Evolutionary conservation across 2,797 vertebrate species (phyloP).

Genomic region (Morelia viridis): DNA sequence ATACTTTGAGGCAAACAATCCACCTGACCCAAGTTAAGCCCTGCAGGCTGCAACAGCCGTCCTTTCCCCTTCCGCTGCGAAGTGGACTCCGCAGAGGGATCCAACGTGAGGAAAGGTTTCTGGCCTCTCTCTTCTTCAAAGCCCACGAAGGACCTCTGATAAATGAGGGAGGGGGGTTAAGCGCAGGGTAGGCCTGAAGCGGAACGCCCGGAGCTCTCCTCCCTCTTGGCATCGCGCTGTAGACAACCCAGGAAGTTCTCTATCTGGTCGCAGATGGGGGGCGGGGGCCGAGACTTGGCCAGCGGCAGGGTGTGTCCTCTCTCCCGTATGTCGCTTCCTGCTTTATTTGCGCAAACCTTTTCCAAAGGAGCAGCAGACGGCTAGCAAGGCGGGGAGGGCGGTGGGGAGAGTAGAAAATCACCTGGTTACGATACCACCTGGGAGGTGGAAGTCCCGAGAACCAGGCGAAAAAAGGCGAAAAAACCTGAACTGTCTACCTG

Average conservation of each 20-base stretch:
- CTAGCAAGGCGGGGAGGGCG: too few relatives aligned
- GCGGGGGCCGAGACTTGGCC: not conserved
- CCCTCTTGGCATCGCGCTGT: not conserved
- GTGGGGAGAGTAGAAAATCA: not conserved
- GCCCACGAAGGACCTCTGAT: not conserved
- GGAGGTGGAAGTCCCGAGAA: not conserved
- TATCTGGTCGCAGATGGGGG: not conserved
- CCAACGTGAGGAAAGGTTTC: not conserved
- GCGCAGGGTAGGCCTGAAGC: not conserved
- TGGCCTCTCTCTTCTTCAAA: not conserved
- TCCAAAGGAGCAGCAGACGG: not conserved
- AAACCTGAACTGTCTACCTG: not conserved
- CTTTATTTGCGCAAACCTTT: conserved; percentile 9
- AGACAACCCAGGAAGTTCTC: not conserved
- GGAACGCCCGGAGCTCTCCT: not conserved
- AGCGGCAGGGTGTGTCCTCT: conserved; percentile 32
- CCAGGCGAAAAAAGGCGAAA: not conserved
- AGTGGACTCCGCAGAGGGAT: not conserved
- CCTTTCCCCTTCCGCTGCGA: too few relatives aligned
- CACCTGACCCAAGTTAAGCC: not conserved
- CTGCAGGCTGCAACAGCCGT: not conserved
- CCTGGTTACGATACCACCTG: not conserved
- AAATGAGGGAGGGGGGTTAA: not conserved
- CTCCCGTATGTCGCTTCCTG: not conserved
- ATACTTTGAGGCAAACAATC: not conserved